Base-by-base conservation (phyloP, 64 coral and sea anemone genomes). In the Stichodactyla mertensii region DNA sequence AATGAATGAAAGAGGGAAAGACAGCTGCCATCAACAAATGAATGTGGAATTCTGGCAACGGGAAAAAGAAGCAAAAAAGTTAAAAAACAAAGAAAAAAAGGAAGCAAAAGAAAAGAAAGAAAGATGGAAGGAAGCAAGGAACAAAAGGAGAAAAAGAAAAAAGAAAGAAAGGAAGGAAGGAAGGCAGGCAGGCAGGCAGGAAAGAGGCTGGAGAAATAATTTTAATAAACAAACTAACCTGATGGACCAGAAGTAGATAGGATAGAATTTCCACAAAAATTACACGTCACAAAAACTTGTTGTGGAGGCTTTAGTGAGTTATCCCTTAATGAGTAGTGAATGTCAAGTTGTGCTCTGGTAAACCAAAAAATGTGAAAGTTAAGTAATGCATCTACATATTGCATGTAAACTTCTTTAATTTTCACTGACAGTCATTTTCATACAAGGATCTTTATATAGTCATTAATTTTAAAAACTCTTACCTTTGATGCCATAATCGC, bases 401-500 rank as follows among this genome's bases (percentile, higher is more conserved):
- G 3, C 36, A 4, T 45, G 36, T 45, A 45, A 45, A 45, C 36
- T 45, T 45, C 36, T 45, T 45, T 45, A 45, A 45, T 45, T 45
- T 45, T 45, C 36, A 45, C 36, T 45, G 36, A 45, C 36, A 45
- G 36, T 45, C 36, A 45, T 45, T 45, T 45, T 45, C 36, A 4
- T 11, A 58, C 56, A 58, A 58, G 56, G 4, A 4, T 45, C 36
- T 45, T 45, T 45, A 45, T 45, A 4, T 45, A 45, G 36, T 45
- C 36, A 58, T 58, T 4, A 3, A 11, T 58, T 58, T 9, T 52
- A 28, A 14, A 80, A 36, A 86, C 28, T 26, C n/a, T 19, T 94
- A 98, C 95, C 95, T 94, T 61, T 98, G 92, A 61, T 98, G 95
- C 95, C 95, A 98, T 22, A 98, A 83, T 86, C 95, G 83, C 95